Evolutionary conservation across 2,888 invertebrate species (phyloP), one percentile per base, ranked within the genome.

Genomic region (Drosophila demipolita): DNA sequence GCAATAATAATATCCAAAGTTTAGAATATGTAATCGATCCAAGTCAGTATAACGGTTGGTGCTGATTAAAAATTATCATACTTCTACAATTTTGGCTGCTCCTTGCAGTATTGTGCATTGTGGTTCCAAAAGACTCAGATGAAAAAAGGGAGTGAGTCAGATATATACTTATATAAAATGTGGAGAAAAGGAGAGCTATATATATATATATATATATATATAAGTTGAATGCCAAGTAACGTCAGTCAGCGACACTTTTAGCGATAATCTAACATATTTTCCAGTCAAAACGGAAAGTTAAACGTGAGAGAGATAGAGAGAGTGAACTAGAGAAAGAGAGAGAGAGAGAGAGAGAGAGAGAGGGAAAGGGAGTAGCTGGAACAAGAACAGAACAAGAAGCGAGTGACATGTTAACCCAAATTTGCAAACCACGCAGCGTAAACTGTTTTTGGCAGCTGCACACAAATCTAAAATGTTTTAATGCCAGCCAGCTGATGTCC

Each of bases 331-430:
- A 9, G 0, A 9, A 1, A 12, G 42, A 29, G 29, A n/a, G 17
- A 40, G n/a, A 20, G 36, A 12, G 42, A 29, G 29, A n/a, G 17
- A 40, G n/a, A 20, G 36, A 53, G 36, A 36, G 17, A 1, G 42
- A 36, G 8, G 29, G 35, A 9, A 12, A 45, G 20, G 45, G 45
- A 6, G 42, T 20, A 7, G 12, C 7, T 12, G 20, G 45, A 45
- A 20, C 7, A 60, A 17, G 26, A 54, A 36, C 12, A 26, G 36
- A 26, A 55, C 26, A 38, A n/a, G 48, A 49, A 73, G 73, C 66
- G 60, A 87, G 80, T 75, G 90, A 86, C 90, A 90, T 88, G 88
- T 90, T 90, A 90, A 91, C 90, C 90, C 81, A 89, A 89, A 91
- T 91, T 86, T 83, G 80, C 73, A 81, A 75, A 75, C 78, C 75